These are phyloP conservation scores for Lasius platythorax DNA, from an alignment of 2,888 invertebrate species.

Conservation along the genomic window DNA sequence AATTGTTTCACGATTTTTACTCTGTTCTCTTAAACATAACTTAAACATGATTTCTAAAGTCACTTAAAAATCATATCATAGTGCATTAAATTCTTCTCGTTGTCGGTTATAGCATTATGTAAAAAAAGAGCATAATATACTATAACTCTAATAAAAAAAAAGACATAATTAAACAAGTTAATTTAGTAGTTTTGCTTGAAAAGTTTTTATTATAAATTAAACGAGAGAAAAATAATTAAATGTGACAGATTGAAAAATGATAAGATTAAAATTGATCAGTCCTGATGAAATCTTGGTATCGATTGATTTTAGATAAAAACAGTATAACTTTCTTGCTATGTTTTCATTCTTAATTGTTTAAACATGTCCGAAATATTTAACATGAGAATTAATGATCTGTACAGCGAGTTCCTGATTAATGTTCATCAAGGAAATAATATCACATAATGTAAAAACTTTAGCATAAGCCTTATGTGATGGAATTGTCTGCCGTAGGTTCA, in stretches of 20 bases:
- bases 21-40: not conserved
- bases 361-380: not conserved
- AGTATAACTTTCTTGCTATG: not conserved
- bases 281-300: not conserved
- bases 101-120: not conserved
- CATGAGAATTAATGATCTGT: conserved; percentile 2
- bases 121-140: not conserved
- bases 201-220: conserved; percentile 58
- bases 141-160: not conserved
- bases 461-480: conserved; percentile 62
- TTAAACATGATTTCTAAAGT: not conserved
- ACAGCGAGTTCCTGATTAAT: not conserved
- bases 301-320: not conserved
- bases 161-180: not conserved
- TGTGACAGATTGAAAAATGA: conserved; percentile 1
- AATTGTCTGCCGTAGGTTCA: conserved; percentile 51
- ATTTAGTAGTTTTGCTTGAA: conserved; percentile 10
- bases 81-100: not conserved
- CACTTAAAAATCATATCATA: not conserved
- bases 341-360: not conserved
- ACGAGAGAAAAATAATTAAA: conserved; percentile 26
- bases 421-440: not conserved
- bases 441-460: not conserved
- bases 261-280: not conserved
- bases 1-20: not conserved